These are phyloP conservation scores for Phocides pigmalion DNA, from an alignment of 1,140 invertebrate genomes.

Conservation along the genomic window DNA sequence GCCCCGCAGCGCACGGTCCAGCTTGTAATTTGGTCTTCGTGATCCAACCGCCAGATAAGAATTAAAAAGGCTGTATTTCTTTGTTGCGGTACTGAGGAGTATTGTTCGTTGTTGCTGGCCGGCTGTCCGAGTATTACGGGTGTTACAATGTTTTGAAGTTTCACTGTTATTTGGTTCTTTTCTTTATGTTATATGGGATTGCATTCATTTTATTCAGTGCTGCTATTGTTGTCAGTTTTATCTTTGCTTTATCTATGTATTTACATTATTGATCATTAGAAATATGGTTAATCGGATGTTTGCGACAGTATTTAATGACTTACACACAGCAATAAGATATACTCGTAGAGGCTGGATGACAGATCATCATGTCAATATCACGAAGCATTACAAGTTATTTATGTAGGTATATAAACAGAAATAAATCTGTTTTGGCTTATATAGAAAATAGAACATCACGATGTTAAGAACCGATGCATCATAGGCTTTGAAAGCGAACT, in stretches of 20 bases:
- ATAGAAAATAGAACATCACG: no score
- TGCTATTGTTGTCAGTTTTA: background rate
- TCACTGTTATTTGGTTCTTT: conserved; percentile 5
- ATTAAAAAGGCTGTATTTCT: conserved; percentile 46
- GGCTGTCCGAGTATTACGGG: conserved; percentile 15
- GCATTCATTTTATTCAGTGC: conserved; percentile 8
- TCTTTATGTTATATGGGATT: conserved; percentile 12
- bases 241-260: background rate
- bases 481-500: no score
- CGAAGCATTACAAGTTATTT: no score
- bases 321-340: no score
- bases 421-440: no score
- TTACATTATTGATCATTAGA: background rate
- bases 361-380: no score
- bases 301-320: no score
- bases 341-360: no score
- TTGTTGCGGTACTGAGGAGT: conserved; percentile 32
- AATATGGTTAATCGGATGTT: background rate
- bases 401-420: no score
- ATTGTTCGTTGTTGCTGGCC: conserved; percentile 39
- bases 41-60: conserved; percentile 45
- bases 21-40: conserved; percentile 40
- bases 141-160: conserved; percentile 6
- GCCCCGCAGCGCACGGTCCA: conserved; percentile 24
- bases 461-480: no score